Conservation (phyloP, 2,113 vertebrate species). For the Centropus bengalensis region DNA sequence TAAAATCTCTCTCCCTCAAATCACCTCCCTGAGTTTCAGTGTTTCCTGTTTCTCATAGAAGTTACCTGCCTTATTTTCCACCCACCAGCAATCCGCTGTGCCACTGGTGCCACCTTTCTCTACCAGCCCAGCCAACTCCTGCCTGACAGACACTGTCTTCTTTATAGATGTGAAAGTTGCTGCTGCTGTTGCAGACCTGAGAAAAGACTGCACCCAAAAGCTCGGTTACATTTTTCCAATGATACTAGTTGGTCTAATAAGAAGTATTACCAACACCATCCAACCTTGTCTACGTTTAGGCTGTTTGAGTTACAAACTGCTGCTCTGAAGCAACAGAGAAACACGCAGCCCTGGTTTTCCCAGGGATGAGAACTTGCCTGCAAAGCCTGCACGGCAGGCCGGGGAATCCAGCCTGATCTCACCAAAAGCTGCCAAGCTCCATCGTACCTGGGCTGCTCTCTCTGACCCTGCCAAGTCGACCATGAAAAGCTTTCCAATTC, state of each 20-base stretch:
- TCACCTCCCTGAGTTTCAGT: neutral
- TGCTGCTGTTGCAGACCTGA: neutral
- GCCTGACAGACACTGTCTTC: neutral
- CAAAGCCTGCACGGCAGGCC: neutral
- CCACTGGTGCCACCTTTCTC: neutral
- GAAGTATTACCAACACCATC: neutral
- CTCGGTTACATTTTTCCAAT: neutral
- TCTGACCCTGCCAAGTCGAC: slow-evolving; percentile 74
- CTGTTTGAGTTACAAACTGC: neutral
- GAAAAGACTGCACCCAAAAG: neutral
- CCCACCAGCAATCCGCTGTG: neutral
- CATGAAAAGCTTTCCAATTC: slow-evolving; percentile 71
- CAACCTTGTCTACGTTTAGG: neutral
- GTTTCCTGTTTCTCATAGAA: neutral
- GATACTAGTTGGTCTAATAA: neutral
- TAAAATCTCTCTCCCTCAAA: neutral
- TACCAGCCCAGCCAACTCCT: neutral
- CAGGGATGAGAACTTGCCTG: neutral
- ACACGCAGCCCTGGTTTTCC: neutral
- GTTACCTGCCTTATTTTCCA: neutral
- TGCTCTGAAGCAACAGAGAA: neutral
- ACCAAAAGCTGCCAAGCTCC: neutral
- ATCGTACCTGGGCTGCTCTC: slow-evolving; percentile 70
- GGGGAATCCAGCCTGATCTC: neutral
- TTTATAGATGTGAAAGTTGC: neutral